Conservation (phyloP, 2,113 vertebrate genomes). For the Aldabrachelys gigantea region DNA sequence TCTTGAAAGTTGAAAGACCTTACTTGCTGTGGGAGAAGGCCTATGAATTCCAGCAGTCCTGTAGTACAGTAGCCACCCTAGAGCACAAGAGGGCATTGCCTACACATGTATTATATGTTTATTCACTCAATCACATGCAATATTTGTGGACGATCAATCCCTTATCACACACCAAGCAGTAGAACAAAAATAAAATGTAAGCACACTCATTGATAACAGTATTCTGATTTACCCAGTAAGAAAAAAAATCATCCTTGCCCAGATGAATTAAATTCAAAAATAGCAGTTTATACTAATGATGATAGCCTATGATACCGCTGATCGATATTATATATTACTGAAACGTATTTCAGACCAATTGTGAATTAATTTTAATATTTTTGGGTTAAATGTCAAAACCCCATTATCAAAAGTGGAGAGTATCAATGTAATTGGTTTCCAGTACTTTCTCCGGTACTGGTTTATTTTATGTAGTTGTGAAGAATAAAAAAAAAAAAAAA, state of each 20-base stretch:
- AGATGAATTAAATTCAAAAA: conserved; percentile 7
- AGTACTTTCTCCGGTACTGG: conserved; percentile 63
- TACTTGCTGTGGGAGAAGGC: conserved; percentile 69
- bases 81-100: conserved; percentile 75
- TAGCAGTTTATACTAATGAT: conserved; percentile 22
- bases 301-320: conserved; percentile 7
- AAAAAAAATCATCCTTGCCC: neutral
- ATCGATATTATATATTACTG: neutral
- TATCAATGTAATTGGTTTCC: conserved; percentile 58
- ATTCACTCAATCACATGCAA: conserved; percentile 51
- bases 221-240: conserved; percentile 44
- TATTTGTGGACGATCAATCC: conserved; percentile 46
- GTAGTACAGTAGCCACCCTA: conserved; percentile 68
- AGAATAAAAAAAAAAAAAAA: conserved; percentile 41
- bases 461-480: conserved; percentile 68
- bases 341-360: conserved; percentile 30
- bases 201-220: conserved; percentile 55
- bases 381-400: conserved; percentile 7
- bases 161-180: conserved; percentile 7
- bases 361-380: conserved; percentile 15
- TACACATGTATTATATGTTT: conserved; percentile 65
- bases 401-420: conserved; percentile 53
- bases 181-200: conserved; percentile 52
- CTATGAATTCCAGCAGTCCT: conserved; percentile 51
- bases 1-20: conserved; percentile 63